Evolutionary conservation across 2,797 vertebrate species (phyloP).

Genomic region (Philypnodon macrostomus): DNA sequence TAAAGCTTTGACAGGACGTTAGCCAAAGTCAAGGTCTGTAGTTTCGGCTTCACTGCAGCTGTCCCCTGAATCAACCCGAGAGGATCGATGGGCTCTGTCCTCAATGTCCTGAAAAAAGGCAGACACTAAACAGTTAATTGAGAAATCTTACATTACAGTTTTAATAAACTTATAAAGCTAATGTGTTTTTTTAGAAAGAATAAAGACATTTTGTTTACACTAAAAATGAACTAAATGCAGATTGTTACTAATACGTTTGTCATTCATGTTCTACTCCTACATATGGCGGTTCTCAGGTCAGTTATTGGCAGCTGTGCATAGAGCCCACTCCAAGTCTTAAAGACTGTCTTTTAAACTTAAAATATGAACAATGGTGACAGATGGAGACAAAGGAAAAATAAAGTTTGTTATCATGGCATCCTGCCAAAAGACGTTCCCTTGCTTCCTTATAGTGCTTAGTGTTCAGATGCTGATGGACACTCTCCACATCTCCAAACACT

Average conservation of each 20-base stretch:
- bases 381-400: conserved; percentile 17
- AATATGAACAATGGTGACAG: conserved; percentile 16
- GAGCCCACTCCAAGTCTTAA: conserved; percentile 12
- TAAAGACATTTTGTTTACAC: background rate
- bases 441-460: conserved; percentile 12
- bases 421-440: conserved; percentile 8
- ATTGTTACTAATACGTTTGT: background rate
- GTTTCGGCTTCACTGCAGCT: conserved; percentile 54
- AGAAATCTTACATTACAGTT: no score
- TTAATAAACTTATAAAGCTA: no score
- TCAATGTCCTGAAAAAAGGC: conserved; percentile 13
- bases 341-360: conserved; percentile 15
- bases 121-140: background rate
- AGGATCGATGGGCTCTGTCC: conserved; percentile 24
- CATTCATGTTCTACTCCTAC: conserved; percentile 12
- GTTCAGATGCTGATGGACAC: conserved; percentile 16
- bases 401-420: conserved; percentile 9
- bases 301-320: conserved; percentile 12
- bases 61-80: conserved; percentile 58
- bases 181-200: no score
- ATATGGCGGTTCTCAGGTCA: conserved; percentile 11
- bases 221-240: background rate
- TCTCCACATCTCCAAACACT: conserved; percentile 1
- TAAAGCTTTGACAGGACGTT: conserved; percentile 51
- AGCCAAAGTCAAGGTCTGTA: conserved; percentile 50